A percentile compares a stretch with the other conserved stretches of the same genome.
Conservation (phyloP, 2,888 invertebrate genomes). For the Amblyteles armatorius region DNA sequence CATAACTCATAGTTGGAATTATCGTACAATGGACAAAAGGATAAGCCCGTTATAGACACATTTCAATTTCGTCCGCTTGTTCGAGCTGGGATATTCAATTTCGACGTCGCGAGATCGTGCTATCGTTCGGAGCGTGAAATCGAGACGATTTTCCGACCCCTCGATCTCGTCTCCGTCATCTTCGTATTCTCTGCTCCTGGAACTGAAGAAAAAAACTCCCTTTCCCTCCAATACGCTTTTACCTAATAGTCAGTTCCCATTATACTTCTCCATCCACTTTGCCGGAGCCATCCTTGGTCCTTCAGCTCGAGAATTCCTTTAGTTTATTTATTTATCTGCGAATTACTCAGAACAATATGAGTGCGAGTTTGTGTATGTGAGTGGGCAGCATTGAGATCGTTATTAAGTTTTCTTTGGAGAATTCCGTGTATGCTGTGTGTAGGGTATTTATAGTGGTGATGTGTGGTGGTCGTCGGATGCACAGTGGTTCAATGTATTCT, state of each 20-base stretch:
- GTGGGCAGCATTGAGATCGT: too few species aligned
- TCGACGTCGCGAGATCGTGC: too few species aligned
- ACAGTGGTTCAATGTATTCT: too few species aligned
- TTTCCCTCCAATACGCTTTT: not conserved
- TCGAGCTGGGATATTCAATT: slow-evolving; percentile 46
- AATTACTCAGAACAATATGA: too few species aligned
- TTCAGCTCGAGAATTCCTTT: too few species aligned
- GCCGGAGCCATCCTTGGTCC: too few species aligned
- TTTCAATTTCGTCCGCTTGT: slow-evolving; percentile 51
- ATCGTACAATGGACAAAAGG: not conserved
- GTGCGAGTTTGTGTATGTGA: too few species aligned
- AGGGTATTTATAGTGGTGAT: too few species aligned
- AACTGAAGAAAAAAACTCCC: not conserved
- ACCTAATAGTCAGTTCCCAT: not conserved
- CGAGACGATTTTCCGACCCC: slow-evolving; percentile 32
- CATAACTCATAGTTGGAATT: not conserved
- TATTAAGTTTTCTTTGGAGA: too few species aligned
- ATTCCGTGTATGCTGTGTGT: too few species aligned
- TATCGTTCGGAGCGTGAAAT: slow-evolving; percentile 19
- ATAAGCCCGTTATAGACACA: not conserved
- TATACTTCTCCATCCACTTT: slow-evolving; percentile 12
- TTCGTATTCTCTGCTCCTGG: not conserved
- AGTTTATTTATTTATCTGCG: too few species aligned
- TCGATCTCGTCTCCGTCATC: not conserved
- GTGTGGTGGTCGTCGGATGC: too few species aligned